A percentile compares a stretch with the other conserved stretches of the same genome.
These are phyloP conservation scores for Volucella inflata DNA, from an alignment of 2,888 invertebrate species.

Conservation along the genomic window DNA sequence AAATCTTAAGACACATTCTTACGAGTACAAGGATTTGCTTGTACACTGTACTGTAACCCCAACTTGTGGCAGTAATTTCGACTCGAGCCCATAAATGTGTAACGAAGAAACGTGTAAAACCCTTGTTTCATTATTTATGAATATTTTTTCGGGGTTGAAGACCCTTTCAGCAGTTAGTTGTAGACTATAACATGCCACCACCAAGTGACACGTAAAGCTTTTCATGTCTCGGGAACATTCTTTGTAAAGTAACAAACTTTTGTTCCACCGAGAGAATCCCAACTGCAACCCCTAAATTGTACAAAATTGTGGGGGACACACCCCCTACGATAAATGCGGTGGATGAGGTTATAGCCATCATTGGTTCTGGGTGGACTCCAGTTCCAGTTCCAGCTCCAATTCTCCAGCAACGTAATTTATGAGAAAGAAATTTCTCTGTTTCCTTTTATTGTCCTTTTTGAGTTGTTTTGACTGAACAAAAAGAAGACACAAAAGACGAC, in stretches of 20 bases:
- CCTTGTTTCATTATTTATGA: constrained; percentile 8
- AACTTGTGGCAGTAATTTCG: neutral
- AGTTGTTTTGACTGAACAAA: constrained; percentile 9
- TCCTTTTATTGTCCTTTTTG: constrained; percentile 56
- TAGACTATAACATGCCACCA: constrained; percentile 2
- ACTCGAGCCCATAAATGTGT: constrained; percentile 1
- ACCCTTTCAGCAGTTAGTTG: constrained; percentile 63
- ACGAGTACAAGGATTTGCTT: neutral
- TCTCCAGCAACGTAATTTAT: constrained; percentile 48
- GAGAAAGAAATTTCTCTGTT: constrained; percentile 54
- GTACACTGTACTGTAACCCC: neutral
- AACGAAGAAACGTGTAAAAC: neutral
- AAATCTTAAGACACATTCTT: constrained; percentile 8
- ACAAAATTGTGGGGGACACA: constrained; percentile 52
- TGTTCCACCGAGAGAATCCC: constrained; percentile 41
- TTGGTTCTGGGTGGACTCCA: constrained; percentile 26
- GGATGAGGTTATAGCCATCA: constrained; percentile 34
- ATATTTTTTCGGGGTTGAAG: constrained; percentile 53
- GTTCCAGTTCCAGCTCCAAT: neutral
- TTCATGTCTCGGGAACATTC: constrained; percentile 63
- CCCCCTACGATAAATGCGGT: constrained; percentile 43
- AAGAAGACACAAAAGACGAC: constrained; percentile 35
- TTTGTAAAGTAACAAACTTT: constrained; percentile 57
- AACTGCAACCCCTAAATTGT: constrained; percentile 23
- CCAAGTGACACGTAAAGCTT: constrained; percentile 71